phyloP scores from a whole-genome alignment of 2,797 vertebrate species.

The Paguma larvata region DNA sequence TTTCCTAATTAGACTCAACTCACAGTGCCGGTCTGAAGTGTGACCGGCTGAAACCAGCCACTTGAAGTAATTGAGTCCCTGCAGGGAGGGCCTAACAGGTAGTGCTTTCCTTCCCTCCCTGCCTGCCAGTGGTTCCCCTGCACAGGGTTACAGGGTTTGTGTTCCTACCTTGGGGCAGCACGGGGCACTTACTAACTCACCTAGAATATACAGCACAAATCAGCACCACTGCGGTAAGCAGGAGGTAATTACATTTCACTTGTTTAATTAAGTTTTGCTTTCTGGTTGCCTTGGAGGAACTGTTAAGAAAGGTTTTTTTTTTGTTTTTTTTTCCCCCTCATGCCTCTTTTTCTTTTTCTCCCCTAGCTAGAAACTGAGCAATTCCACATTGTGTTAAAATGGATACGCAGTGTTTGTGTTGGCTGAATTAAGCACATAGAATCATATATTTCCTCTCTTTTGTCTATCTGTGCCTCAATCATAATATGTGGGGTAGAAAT shows the following conservation, averaged over 20 bases:
- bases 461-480: conserved; percentile 73
- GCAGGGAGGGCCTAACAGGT: not conserved
- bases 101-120: not conserved
- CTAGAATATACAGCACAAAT: not conserved
- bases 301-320: conserved; percentile 37
- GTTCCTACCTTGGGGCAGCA: not conserved
- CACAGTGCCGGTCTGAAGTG: not conserved
- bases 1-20: not conserved
- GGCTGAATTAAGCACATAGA: conserved; percentile 72
- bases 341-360: not conserved
- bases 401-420: conserved; percentile 77
- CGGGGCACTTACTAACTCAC: not conserved
- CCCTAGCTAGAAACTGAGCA: conserved; percentile 68
- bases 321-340: conserved; percentile 30
- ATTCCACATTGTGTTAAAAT: conserved; percentile 49
- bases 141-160: not conserved
- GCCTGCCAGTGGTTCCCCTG: not conserved
- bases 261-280: conserved; percentile 77
- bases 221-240: not conserved
- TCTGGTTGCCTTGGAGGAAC: conserved; percentile 58
- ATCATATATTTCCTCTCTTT: conserved; percentile 81
- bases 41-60: not conserved
- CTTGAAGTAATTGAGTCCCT: not conserved
- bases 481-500: conserved; percentile 52
- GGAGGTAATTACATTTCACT: conserved; percentile 62